phyloP scores from a whole-genome alignment of 2,888 invertebrate genomes.

The Lithophane ornitopus region DNA sequence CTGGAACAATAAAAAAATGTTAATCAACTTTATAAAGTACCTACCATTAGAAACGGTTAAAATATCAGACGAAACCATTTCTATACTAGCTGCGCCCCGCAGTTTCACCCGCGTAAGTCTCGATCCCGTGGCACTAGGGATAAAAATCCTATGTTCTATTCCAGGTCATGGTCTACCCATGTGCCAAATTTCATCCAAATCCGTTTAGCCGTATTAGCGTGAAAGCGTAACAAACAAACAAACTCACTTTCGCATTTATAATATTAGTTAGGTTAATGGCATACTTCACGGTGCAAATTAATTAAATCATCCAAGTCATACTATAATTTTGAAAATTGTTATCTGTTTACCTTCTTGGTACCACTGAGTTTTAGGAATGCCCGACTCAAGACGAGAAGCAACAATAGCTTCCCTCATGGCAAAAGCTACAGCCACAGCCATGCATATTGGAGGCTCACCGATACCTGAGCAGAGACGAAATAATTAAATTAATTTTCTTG shows the following conservation, averaged over 20 bases:
- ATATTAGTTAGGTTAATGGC: too few species aligned
- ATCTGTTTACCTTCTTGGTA: conserved; percentile 89
- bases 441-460: conserved; percentile 88
- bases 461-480: conserved; percentile 77
- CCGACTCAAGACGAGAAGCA: conserved; percentile 91
- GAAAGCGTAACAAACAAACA: too few species aligned
- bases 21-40: background rate
- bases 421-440: conserved; percentile 87
- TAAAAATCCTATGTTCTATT: too few species aligned
- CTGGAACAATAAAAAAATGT: conserved; percentile 21
- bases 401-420: conserved; percentile 92
- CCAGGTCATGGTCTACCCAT: too few species aligned
- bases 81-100: too few species aligned
- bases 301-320: background rate
- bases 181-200: too few species aligned
- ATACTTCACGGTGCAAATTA: background rate
- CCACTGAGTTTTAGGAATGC: conserved; percentile 88
- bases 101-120: too few species aligned
- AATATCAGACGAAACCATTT: background rate
- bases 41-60: background rate
- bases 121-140: too few species aligned
- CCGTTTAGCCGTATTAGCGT: too few species aligned
- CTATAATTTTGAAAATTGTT: background rate
- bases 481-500: background rate
- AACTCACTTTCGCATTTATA: too few species aligned